Evolutionary conservation across 2,113 vertebrate genomes (phyloP).

Genomic region (Mandrillus leucophaeus): DNA sequence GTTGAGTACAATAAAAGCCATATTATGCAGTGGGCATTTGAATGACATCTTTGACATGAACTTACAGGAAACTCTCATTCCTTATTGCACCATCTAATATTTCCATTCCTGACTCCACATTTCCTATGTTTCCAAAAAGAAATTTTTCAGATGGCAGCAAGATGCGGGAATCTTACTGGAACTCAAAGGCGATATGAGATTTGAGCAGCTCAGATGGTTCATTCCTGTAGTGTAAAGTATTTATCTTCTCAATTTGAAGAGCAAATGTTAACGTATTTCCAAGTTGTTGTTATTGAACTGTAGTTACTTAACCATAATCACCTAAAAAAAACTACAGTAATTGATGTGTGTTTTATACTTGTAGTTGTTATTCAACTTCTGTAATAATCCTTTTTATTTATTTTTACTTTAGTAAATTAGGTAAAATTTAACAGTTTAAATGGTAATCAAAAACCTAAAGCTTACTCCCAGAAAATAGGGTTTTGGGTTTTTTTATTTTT

Average conservation of each 20-base stretch:
- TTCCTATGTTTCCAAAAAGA: not conserved
- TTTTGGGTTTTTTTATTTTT: not conserved
- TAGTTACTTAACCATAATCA: not conserved
- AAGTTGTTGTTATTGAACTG: not conserved
- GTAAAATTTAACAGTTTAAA: not conserved
- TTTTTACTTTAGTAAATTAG: not conserved
- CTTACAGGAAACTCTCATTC: not conserved
- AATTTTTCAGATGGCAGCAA: not conserved
- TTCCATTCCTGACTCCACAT: not conserved
- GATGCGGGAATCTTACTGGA: constrained; percentile 37
- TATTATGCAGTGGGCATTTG: not conserved
- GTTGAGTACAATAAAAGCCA: not conserved
- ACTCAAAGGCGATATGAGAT: not conserved
- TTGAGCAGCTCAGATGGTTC: constrained; percentile 52
- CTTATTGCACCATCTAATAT: not conserved
- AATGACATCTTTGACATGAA: not conserved
- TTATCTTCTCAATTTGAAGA: not conserved
- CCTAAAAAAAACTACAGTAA: not conserved
- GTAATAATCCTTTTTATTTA: not conserved
- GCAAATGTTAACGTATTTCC: constrained; percentile 32
- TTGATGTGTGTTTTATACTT: not conserved
- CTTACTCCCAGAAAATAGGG: not conserved
- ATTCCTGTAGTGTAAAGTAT: not conserved
- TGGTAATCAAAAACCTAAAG: constrained; percentile 10
- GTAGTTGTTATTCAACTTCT: not conserved